phyloP scores from a whole-genome alignment of 2,797 vertebrate species.

The Hyperoplus lanceolatus region DNA sequence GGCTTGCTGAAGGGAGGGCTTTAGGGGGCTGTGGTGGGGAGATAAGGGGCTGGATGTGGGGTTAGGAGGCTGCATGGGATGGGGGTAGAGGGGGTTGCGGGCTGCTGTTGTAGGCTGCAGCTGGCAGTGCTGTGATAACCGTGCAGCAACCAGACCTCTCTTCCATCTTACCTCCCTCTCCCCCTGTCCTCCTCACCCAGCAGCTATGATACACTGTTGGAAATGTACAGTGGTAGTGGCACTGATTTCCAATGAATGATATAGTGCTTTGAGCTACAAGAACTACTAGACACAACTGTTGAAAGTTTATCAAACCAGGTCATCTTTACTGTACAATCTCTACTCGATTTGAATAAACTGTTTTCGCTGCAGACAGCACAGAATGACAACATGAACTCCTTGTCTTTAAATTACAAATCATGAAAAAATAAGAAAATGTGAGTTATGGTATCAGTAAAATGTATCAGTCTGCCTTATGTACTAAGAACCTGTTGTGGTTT shows the following conservation, averaged over 20 bases:
- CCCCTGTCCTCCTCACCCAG: slow-evolving; percentile 37
- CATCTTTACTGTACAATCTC: slow-evolving; percentile 17
- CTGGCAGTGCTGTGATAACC: slow-evolving; percentile 79
- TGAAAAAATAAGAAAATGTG: background rate
- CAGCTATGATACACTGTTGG: slow-evolving; percentile 54
- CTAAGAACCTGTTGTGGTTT: slow-evolving; percentile 25
- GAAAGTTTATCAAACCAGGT: slow-evolving; percentile 16
- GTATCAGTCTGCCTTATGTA: background rate
- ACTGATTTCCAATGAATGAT: slow-evolving; percentile 57
- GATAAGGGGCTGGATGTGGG: slow-evolving; percentile 78
- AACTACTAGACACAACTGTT: background rate
- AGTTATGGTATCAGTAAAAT: background rate
- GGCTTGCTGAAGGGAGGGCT: slow-evolving; percentile 74
- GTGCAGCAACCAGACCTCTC: slow-evolving; percentile 61
- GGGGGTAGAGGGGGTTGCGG: slow-evolving; percentile 28
- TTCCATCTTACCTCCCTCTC: slow-evolving; percentile 61
- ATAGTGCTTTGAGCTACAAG: slow-evolving; percentile 25
- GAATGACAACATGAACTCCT: background rate
- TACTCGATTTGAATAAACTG: slow-evolving; percentile 10
- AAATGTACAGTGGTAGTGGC: slow-evolving; percentile 36
- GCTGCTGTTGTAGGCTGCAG: slow-evolving; percentile 69
- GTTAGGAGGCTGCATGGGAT: slow-evolving; percentile 60
- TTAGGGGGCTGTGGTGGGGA: slow-evolving; percentile 77
- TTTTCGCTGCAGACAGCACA: background rate
- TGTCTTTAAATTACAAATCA: background rate